Evolutionary conservation across 2,113 vertebrate genomes (phyloP).

Genomic region (Microcebus ravelobensis): DNA sequence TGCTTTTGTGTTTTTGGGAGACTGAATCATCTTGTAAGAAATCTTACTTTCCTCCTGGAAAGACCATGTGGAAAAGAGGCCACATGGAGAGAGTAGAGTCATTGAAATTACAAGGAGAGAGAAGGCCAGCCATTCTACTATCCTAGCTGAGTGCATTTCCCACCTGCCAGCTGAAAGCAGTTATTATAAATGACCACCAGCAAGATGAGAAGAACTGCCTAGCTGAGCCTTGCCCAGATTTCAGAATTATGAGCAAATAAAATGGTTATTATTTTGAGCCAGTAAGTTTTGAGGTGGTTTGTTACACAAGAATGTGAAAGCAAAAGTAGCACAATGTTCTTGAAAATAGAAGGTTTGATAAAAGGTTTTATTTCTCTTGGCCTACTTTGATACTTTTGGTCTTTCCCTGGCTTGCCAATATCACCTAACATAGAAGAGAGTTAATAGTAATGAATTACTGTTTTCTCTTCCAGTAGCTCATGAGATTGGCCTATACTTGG

Average conservation of each 20-base stretch:
- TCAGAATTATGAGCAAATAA: slow-evolving; percentile 1
- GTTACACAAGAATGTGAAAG: background rate
- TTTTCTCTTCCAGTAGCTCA: background rate
- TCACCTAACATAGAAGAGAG: background rate
- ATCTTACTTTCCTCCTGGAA: background rate
- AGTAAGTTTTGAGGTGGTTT: background rate
- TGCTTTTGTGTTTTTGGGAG: slow-evolving; percentile 17
- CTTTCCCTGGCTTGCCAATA: background rate
- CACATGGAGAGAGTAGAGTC: background rate
- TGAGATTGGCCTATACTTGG: background rate
- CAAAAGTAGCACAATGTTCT: background rate
- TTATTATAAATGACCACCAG: background rate
- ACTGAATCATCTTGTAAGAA: background rate
- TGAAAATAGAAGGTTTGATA: slow-evolving; percentile 38
- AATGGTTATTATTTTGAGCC: background rate
- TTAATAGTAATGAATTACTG: background rate
- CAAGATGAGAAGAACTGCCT: background rate
- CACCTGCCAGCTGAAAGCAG: background rate
- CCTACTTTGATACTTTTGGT: background rate
- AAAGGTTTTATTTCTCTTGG: background rate
- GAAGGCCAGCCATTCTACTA: background rate
- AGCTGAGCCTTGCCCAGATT: background rate
- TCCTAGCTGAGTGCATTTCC: background rate
- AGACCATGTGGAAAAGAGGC: background rate
- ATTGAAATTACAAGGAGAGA: background rate